Conservation (phyloP, 2,113 vertebrate species). For the rabbit (Oryctolagus cuniculus) region mOryCun1.1 NC_091442.1:92643501-92644000, state of each 20-base stretch:
- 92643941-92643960: not conserved
- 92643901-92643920: not conserved
- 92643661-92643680: not conserved
- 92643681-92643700: not conserved
- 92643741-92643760: not conserved
- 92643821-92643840: too few relatives aligned
- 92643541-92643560: not conserved
- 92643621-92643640: not conserved
- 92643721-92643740: not conserved
- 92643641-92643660: not conserved
- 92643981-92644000: too few relatives aligned
- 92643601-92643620: not conserved
- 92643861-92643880: too few relatives aligned
- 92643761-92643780: too few relatives aligned
- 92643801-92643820: too few relatives aligned
- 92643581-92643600: not conserved
- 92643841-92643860: too few relatives aligned
- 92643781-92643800: too few relatives aligned
- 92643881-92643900: not conserved
- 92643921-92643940: not conserved
- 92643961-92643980: not conserved
- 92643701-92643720: not conserved
- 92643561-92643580: not conserved
- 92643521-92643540: conserved; percentile 16
- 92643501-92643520: not conserved